Evolutionary conservation across 2,888 invertebrate species (phyloP), one percentile per base, ranked within the genome.

Genomic region (Tillus elongatus): DNA sequence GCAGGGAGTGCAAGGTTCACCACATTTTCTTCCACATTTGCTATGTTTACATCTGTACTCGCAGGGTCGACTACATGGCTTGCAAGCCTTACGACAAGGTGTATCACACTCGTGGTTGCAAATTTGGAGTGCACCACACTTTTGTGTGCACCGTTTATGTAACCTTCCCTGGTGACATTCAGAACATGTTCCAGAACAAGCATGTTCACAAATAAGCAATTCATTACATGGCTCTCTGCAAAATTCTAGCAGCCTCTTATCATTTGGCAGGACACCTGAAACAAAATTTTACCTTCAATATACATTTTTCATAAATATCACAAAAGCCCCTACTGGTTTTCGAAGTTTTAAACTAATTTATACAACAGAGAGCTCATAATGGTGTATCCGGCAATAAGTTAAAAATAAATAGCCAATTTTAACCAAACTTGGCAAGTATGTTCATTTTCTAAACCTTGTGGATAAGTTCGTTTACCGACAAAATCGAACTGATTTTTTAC

Each of bases 21-120:
- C 68, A 52, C 70, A 71, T 29, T 47, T 49, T 34, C 54, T 60
- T 1, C 49, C 53, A 52, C 77, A 77, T 13, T 54, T 58, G n/a
- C 69, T 72, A 50, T 77, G 77, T 12, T 42, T 40, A 49, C 77
- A 78, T 30, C 54, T 53, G 13, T 69, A 67, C 39, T 61, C 60
- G 46, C 76, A 76, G 1, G 45, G 53, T 42, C 58, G 58, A 15
- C 55, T 60, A 57, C 77, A 77, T 2, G 77, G 75, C 34, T 71
- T 73, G 44, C 77, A 77, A 29, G 67, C 58, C 47, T 70, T 63
- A 33, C 71, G 68, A 50, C 77, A 77, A 0, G 72, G 71, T 35
- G 70, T 68, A 14, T 58, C 53, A 49, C 77, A 77, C 71, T 66
- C 60, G 53, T 81, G 80, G 15, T 76, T 75, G 56, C 81, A 81